phyloP scores from a whole-genome alignment of 2,888 invertebrate genomes.

The Melinaea menophilus region DNA sequence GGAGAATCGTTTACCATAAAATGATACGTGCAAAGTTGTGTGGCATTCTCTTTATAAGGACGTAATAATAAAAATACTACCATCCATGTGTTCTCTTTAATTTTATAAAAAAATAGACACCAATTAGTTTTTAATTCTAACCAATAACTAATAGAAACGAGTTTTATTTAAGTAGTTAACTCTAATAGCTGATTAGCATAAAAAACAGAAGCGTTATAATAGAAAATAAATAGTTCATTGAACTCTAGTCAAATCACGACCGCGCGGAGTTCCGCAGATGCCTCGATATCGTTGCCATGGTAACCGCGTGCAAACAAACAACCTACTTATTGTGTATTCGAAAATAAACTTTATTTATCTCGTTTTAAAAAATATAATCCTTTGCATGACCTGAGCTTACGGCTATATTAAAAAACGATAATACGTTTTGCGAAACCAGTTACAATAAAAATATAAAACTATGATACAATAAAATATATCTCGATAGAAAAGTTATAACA shows the following conservation, averaged over 20 bases:
- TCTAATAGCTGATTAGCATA: conserved; percentile 5
- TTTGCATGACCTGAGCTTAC: neutral
- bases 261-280: conserved; percentile 52
- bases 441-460: neutral
- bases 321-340: conserved; percentile 12
- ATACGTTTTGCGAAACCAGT: neutral
- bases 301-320: conserved; percentile 52
- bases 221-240: conserved; percentile 48
- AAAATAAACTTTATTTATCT: conserved; percentile 8
- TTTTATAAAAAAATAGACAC: no score
- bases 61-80: no score
- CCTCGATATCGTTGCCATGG: conserved; percentile 62
- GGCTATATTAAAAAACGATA: neutral
- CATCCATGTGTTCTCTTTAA: no score
- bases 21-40: no score
- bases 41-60: no score
- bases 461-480: neutral
- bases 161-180: neutral
- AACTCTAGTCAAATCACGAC: conserved; percentile 48
- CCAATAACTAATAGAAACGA: no score
- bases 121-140: no score
- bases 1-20: no score
- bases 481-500: no score
- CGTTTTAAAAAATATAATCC: neutral
- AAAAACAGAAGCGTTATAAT: conserved; percentile 8